Percentiles rank a stretch among this genome's conserved stretches.
These are phyloP conservation scores for Drusus annulatus DNA, from an alignment of 1,140 invertebrate species.

Conservation along the genomic window DNA sequence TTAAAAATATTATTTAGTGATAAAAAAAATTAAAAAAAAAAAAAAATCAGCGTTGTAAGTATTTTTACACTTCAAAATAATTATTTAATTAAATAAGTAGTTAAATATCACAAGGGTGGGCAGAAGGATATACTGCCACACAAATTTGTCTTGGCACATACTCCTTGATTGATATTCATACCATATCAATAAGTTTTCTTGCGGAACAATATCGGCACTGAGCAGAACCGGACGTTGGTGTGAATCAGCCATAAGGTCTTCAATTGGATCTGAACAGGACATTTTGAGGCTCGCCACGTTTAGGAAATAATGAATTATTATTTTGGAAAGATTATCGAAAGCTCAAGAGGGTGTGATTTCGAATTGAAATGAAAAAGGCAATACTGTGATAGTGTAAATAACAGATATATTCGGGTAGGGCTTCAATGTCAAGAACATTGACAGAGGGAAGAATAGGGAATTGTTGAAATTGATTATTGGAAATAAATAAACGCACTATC, in stretches of 20 bases:
- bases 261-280: background rate
- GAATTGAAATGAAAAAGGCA: constrained; percentile 45
- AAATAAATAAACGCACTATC: constrained; percentile 60
- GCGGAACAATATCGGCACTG: no score
- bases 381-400: constrained; percentile 60
- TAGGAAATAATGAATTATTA: background rate
- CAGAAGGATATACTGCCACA: no score
- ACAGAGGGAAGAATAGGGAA: constrained; percentile 28
- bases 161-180: no score
- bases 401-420: constrained; percentile 52
- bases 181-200: no score
- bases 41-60: no score
- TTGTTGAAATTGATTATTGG: constrained; percentile 46
- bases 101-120: no score
- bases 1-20: no score
- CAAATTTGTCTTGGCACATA: no score
- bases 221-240: no score
- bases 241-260: background rate
- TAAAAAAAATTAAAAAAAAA: no score
- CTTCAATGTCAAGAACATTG: constrained; percentile 6
- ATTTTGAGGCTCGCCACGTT: background rate
- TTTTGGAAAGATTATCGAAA: constrained; percentile 19
- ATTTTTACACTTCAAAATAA: no score
- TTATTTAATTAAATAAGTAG: no score
- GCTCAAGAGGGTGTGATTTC: constrained; percentile 17